These are phyloP conservation scores for Linurgus olivaceus DNA, from an alignment of 2,797 vertebrate species.

Conservation along the genomic window DNA sequence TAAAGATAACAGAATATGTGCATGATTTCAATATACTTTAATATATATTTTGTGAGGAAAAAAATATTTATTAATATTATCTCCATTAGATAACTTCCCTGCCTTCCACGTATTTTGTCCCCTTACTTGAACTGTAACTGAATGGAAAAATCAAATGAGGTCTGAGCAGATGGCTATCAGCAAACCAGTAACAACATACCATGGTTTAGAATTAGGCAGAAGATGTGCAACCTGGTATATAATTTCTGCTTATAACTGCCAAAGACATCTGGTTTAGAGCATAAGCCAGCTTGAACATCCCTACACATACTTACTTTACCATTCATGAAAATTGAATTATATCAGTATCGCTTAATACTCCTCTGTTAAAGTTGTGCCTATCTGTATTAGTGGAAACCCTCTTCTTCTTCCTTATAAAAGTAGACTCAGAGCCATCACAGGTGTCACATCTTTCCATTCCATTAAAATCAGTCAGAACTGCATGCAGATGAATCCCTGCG, in stretches of 20 bases:
- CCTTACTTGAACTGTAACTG: constrained; percentile 38
- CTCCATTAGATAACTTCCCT: constrained; percentile 5
- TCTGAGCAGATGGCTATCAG: constrained; percentile 73
- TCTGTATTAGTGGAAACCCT: background rate
- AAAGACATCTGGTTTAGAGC: constrained; percentile 73
- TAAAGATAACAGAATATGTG: background rate
- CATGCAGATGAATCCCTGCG: background rate
- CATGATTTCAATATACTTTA: background rate
- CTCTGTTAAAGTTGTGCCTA: constrained; percentile 28
- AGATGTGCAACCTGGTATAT: constrained; percentile 58
- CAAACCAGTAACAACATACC: constrained; percentile 53
- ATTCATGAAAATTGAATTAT: constrained; percentile 70
- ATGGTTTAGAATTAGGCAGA: constrained; percentile 64
- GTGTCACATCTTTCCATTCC: background rate
- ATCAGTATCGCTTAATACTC: constrained; percentile 52
- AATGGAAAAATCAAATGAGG: constrained; percentile 47
- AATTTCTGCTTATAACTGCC: constrained; percentile 65
- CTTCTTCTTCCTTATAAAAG: background rate
- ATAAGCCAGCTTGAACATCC: constrained; percentile 57
- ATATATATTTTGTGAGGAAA: background rate
- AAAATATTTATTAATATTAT: background rate
- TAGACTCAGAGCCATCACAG: background rate
- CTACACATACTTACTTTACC: constrained; percentile 52
- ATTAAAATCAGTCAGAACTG: constrained; percentile 4
- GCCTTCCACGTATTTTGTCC: background rate